Evolutionary conservation across 1,140 invertebrate species (phyloP).

Genomic region (Drosophila neocordata): DNA sequence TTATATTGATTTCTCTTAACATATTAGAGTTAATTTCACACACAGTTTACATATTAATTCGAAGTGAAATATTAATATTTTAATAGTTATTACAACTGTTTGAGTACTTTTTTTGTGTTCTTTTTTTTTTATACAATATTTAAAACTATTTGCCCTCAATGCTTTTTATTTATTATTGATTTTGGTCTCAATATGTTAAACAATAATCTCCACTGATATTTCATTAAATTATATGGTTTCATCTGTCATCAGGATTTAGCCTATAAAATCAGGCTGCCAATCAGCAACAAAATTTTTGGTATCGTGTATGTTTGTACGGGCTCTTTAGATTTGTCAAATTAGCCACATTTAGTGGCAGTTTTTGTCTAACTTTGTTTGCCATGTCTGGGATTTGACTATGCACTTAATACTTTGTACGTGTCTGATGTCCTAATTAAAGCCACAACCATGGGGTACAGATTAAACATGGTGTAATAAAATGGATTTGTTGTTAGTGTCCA

Average conservation of each 20-base stretch:
- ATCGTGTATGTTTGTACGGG: conserved; percentile 11
- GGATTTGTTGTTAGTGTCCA: conserved; percentile 57
- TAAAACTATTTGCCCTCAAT: not conserved
- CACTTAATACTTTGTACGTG: conserved; percentile 61
- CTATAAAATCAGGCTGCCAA: conserved; percentile 4
- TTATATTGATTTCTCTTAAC: not conserved
- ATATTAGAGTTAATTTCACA: not conserved
- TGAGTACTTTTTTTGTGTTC: not conserved
- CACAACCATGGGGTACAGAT: conserved; percentile 2
- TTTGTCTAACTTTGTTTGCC: not conserved
- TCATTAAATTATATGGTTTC: not conserved
- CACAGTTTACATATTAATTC: not conserved
- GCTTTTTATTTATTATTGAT: not conserved
- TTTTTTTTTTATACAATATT: not conserved
- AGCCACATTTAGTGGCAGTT: conserved; percentile 32
- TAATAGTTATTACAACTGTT: not conserved
- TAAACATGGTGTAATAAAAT: conserved; percentile 44
- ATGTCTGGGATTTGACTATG: conserved; percentile 14
- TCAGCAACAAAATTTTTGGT: not conserved
- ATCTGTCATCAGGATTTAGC: not conserved
- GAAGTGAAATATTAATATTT: not conserved
- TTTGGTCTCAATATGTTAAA: not conserved
- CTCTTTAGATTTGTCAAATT: conserved; percentile 36
- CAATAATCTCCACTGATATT: not conserved
- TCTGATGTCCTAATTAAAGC: conserved; percentile 58